These are phyloP conservation scores for Drosophila macrospina DNA, from an alignment of 2,888 invertebrate species.

Conservation along the genomic window DNA sequence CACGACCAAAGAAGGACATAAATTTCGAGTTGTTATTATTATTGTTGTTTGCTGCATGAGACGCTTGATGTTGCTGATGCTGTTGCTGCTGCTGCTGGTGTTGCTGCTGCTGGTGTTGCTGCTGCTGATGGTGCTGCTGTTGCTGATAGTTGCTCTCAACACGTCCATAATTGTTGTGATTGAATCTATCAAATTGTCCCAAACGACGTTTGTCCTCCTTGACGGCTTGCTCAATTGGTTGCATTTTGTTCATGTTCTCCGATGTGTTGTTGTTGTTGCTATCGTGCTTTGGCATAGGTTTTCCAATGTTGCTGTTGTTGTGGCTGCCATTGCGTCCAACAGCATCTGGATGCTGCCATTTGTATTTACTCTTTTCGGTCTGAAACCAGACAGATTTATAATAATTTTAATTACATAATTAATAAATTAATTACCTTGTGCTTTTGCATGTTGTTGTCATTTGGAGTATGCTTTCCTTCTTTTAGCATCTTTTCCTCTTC, in stretches of 20 bases:
- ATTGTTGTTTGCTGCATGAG: constrained; percentile 20
- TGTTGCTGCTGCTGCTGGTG: too few species aligned
- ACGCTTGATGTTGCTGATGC: constrained; percentile 18
- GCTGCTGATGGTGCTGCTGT: constrained; percentile 27
- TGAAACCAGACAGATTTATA: background rate
- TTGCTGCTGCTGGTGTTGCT: constrained; percentile 17
- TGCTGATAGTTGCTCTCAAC: constrained; percentile 35
- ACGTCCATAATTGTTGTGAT: constrained; percentile 39
- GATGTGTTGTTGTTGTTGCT: constrained; percentile 54
- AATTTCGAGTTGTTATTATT: constrained; percentile 67
- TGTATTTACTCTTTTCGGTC: constrained; percentile 60
- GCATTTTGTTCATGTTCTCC: constrained; percentile 65
- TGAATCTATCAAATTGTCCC: constrained; percentile 67
- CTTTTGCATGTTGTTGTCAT: constrained; percentile 47
- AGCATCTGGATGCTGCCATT: constrained; percentile 55
- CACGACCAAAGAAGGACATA: constrained; percentile 68
- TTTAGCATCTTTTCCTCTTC: constrained; percentile 68
- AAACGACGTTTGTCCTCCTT: constrained; percentile 66
- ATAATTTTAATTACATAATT: background rate
- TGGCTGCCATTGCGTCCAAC: constrained; percentile 35
- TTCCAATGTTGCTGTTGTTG: constrained; percentile 43
- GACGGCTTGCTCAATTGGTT: constrained; percentile 29
- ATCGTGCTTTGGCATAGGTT: constrained; percentile 53
- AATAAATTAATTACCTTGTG: constrained; percentile 54
- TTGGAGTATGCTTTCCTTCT: constrained; percentile 41